Base-by-base conservation (phyloP, 2,888 invertebrate species). In the Epinotia bilunana region DNA sequence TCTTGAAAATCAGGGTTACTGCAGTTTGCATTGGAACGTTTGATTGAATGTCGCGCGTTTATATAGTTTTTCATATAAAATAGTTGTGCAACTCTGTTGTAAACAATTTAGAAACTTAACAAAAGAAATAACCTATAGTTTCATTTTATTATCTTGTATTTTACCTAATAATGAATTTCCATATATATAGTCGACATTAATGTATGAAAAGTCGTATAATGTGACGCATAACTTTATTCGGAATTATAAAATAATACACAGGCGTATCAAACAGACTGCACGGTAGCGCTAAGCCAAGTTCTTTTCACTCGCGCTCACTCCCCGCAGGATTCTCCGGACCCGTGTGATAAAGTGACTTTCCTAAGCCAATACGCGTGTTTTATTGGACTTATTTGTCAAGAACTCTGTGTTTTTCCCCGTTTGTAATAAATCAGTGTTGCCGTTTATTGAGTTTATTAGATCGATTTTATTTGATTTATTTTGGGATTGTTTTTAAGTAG, bases 381-480 rank as follows among this genome's bases (percentile, higher is more conserved):
- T 90, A 91, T 91, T 88, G 85, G 81, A 81, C 80, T 83, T 88
- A 90, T 91, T 91, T 89, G 83, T 90, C 87, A 90, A 80, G 77
- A 79, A 78, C 77, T 75, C 60, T 65, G 73, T 60, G 69, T 79
- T 73, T 78, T 76, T 67, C 62, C 67, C 63, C 68, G 62, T 57
- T 63, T 65, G 43, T 69, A 20, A 73, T 76, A 74, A 78, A 77
- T 76, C 78, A 67, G 69, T 69, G 67, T 74, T 68, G 75, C 77
- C 73, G 76, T 78, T 77, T 78, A 77, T 79, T 79, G 75, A 75
- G 75, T 75, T 71, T 75, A 74, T 71, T 71, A 71, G 43, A 63
- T 62, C 62, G 67, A 65, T 67, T 72, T 72, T 55, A 61, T 65
- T 75, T 75, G 70, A 74, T 62, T 67, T 72, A 75, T 75, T 62